These are phyloP conservation scores for Drosophila oshimai DNA, from an alignment of 1,140 invertebrate genomes.

Conservation along the genomic window DNA sequence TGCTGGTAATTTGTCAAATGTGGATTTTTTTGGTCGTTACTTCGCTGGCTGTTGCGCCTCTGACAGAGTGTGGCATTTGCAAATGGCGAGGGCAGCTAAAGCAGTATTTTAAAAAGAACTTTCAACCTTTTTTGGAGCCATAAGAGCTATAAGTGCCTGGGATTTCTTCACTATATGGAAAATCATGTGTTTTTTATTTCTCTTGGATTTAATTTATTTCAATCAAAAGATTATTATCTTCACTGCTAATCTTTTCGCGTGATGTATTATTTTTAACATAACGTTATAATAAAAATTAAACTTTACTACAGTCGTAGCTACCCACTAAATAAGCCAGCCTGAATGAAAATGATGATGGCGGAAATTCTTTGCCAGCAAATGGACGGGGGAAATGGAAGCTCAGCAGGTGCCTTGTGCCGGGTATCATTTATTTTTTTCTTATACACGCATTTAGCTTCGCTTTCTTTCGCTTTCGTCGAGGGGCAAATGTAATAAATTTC, in stretches of 20 bases:
- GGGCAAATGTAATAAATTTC: slow-evolving; percentile 71
- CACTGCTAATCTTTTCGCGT: no score
- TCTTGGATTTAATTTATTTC: no score
- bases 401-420: slow-evolving; percentile 45
- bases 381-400: neutral
- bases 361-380: slow-evolving; percentile 14
- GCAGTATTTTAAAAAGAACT: neutral
- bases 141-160: no score
- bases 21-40: slow-evolving; percentile 46
- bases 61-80: slow-evolving; percentile 3
- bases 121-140: no score
- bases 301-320: neutral
- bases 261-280: no score
- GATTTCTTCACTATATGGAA: no score
- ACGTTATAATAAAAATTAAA: neutral
- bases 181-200: no score
- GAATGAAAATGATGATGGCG: slow-evolving; percentile 34
- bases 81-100: slow-evolving; percentile 17
- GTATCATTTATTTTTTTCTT: slow-evolving; percentile 60
- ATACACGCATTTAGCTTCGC: slow-evolving; percentile 64
- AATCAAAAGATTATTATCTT: no score
- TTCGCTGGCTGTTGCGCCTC: slow-evolving; percentile 51
- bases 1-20: slow-evolving; percentile 74
- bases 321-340: neutral
- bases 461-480: slow-evolving; percentile 16